Base-by-base conservation (phyloP, 1,140 invertebrate genomes). In the Musca domestica region DNA sequence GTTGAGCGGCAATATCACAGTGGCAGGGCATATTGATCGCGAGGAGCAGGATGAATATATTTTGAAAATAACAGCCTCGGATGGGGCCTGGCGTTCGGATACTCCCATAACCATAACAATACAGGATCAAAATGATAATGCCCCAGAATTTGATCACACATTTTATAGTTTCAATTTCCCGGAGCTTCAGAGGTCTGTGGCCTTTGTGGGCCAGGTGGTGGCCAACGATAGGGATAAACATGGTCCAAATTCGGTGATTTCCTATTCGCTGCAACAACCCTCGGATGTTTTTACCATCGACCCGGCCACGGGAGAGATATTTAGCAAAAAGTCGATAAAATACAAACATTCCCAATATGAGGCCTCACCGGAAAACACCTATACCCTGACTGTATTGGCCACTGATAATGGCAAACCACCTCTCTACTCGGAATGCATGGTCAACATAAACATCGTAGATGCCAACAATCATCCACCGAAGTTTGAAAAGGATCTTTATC, bases 101-200 rank as follows among this genome's bases (percentile, higher is more conserved):
- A 96, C 95, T 1, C 90, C 93, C 0, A 80, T 97, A 0, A 95
- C 94, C 1, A 94, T 98, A 22, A 95, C 93, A 2, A 93, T 98
- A 66, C 93, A 96, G 82, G 95, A 98, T 84, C 92, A 95, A 72
- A 98, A 98, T 81, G 95, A 98, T 78, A 96, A 96, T 80, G 88
- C 93, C 0, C 95, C 95, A 0, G 91, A 94, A 82, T 98, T 96
- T 76, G 92, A 95, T 72, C 88, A 93, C 74, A 89, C 90, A 0
- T 91, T 87, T 69, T 97, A 97, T 75, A 91, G 89, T 74, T 96
- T 96, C 75, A 93, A 96, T 77, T 92, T 98, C 69, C 92, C 93
- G 0, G 94, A 96, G 80, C 83, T 93, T 7, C 91, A 95, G 78
- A 85, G 87, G 61, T 86, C 88, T 54, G 87, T 92, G 41, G 88